phyloP scores from a whole-genome alignment of 2,113 vertebrate genomes.

The Pangasianodon gigas region DNA sequence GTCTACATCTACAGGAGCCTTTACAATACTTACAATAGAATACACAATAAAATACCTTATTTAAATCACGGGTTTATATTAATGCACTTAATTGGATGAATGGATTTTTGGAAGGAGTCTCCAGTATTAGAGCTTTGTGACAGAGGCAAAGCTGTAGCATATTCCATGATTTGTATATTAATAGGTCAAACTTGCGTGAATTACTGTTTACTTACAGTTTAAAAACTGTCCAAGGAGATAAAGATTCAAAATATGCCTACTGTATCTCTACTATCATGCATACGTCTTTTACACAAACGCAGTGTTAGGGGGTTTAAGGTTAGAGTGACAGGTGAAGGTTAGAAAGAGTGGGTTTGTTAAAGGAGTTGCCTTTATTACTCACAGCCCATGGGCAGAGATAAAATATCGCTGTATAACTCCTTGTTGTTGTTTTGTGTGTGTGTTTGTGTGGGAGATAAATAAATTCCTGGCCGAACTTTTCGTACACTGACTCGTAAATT shows the following conservation, averaged over 20 bases:
- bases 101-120: neutral
- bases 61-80: no score
- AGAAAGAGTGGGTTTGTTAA: conserved; percentile 20
- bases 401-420: neutral
- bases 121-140: neutral
- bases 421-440: conserved; percentile 4
- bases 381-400: conserved; percentile 18
- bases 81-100: no score
- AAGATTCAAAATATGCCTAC: neutral
- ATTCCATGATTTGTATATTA: neutral
- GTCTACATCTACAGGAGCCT: no score
- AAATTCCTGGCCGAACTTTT: conserved; percentile 36
- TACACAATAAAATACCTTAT: no score
- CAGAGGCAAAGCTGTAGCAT: neutral
- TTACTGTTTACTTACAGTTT: neutral
- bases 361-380: conserved; percentile 28
- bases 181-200: neutral
- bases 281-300: neutral
- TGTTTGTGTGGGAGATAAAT: conserved; percentile 18
- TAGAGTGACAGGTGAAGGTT: conserved; percentile 5
- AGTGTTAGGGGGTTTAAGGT: neutral
- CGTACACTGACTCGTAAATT: neutral
- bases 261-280: neutral
- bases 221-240: neutral
- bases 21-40: no score